phyloP scores from a whole-genome alignment of 2,113 vertebrate species.

The Brevimyrus niger region DNA sequence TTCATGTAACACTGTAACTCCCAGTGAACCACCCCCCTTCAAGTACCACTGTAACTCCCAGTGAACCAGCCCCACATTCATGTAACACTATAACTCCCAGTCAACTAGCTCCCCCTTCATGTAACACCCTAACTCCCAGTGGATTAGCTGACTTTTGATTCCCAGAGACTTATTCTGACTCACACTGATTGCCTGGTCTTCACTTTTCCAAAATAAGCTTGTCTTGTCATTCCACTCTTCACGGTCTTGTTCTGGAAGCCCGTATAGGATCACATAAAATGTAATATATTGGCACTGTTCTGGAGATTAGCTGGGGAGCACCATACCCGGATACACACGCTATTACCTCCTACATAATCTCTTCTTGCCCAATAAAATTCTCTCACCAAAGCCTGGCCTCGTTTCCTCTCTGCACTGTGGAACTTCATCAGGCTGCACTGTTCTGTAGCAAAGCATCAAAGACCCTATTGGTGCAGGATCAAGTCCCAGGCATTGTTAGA shows the following conservation, averaged over 20 bases:
- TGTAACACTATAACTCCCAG: not conserved
- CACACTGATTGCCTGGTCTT: not conserved
- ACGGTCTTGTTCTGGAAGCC: not conserved
- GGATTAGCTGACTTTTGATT: not conserved
- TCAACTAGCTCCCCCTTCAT: not conserved
- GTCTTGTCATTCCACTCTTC: not conserved
- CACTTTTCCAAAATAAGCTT: not conserved
- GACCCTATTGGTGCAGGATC: not conserved
- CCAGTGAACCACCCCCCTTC: not conserved
- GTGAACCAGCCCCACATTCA: not conserved
- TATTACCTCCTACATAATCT: not conserved
- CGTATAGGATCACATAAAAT: not conserved
- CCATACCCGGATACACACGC: not conserved
- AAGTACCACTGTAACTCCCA: not conserved
- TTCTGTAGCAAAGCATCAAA: not conserved
- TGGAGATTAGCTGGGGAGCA: not conserved
- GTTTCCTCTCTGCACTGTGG: not conserved
- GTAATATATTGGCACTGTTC: not conserved
- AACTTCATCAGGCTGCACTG: not conserved
- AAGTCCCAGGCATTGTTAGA: not conserved
- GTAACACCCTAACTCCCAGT: not conserved
- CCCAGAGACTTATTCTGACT: not conserved
- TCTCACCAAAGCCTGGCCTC: not conserved
- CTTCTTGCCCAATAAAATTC: not conserved
- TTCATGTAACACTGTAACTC: not conserved